These are phyloP conservation scores for Ormyrus nitidulus DNA, from an alignment of 2,888 invertebrate species.

Conservation along the genomic window DNA sequence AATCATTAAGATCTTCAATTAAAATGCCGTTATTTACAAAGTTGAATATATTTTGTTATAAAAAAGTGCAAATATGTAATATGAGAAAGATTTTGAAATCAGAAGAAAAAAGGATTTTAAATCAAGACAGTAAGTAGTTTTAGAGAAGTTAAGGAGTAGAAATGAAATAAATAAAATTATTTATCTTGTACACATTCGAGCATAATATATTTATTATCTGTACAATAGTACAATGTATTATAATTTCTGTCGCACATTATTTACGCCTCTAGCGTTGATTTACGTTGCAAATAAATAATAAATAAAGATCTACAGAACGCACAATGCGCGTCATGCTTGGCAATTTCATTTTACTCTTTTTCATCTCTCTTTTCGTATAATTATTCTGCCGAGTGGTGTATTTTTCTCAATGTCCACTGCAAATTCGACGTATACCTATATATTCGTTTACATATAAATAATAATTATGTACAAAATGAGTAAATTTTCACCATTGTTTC, in stretches of 20 bases:
- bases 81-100: no score
- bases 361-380: conserved; percentile 9
- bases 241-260: conserved; percentile 58
- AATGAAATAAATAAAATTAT: neutral
- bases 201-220: conserved; percentile 55
- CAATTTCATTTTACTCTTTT: conserved; percentile 32
- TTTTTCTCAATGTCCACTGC: neutral
- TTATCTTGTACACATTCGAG: conserved; percentile 33
- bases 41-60: no score
- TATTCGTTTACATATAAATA: conserved; percentile 41
- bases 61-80: no score
- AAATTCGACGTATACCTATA: conserved; percentile 32
- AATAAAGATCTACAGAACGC: conserved; percentile 59
- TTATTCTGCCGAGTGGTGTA: neutral
- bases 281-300: conserved; percentile 72
- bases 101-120: no score
- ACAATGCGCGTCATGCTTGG: conserved; percentile 21
- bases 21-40: no score
- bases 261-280: conserved; percentile 66
- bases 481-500: conserved; percentile 18
- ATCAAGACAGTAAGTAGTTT: no score
- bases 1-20: no score
- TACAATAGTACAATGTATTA: conserved; percentile 56
- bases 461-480: conserved; percentile 56
- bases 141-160: neutral